Conservation (phyloP, 2,888 invertebrate species). For the Caradrina kadenii region DNA sequence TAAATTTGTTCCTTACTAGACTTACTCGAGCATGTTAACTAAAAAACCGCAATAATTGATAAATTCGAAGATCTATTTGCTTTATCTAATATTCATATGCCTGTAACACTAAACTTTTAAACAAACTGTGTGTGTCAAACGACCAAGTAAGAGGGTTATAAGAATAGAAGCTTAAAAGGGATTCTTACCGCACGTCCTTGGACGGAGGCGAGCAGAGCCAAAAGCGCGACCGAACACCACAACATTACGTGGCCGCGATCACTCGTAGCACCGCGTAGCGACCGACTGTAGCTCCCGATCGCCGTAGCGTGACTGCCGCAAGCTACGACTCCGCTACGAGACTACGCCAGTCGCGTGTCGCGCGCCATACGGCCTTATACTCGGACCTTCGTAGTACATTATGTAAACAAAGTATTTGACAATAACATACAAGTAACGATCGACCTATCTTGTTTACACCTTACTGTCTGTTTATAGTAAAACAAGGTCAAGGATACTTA, state of each 20-base stretch:
- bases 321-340: constrained; percentile 72
- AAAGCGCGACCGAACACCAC: constrained; percentile 79
- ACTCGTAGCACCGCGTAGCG: constrained; percentile 77
- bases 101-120: constrained; percentile 60
- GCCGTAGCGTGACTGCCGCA: constrained; percentile 88
- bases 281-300: constrained; percentile 74
- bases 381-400: constrained; percentile 78
- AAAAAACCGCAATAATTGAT: not conserved
- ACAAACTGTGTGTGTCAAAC: constrained; percentile 56
- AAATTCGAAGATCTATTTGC: constrained; percentile 23
- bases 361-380: constrained; percentile 60
- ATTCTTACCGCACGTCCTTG: constrained; percentile 89
- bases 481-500: constrained; percentile 61
- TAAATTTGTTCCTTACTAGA: too few species aligned
- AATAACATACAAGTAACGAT: constrained; percentile 77
- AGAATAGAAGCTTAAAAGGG: constrained; percentile 67
- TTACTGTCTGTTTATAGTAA: constrained; percentile 51
- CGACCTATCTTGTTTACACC: constrained; percentile 69
- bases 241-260: constrained; percentile 83
- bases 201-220: constrained; percentile 84
- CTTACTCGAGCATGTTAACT: not conserved
- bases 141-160: constrained; percentile 34
- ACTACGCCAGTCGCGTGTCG: constrained; percentile 62
- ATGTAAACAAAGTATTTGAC: constrained; percentile 86
- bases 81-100: constrained; percentile 19